A percentile compares a stretch with the other conserved stretches of the same genome.
phyloP scores from a whole-genome alignment of 2,113 vertebrate species.

The Menura novaehollandiae region DNA sequence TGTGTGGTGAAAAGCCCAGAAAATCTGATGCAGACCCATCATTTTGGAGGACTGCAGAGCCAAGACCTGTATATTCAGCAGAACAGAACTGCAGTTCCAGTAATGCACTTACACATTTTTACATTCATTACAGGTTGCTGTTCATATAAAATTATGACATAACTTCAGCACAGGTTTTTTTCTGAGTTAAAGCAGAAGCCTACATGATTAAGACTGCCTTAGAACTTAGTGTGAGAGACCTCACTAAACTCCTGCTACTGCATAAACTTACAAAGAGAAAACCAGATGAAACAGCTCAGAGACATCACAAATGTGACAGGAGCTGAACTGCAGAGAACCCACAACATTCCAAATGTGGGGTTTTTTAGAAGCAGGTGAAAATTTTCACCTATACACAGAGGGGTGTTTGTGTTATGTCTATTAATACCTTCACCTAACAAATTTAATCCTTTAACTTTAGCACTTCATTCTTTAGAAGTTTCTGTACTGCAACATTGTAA shows the following conservation, averaged over 20 bases:
- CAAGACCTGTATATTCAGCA: background rate
- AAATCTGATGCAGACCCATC: background rate
- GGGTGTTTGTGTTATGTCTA: background rate
- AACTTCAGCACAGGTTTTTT: background rate
- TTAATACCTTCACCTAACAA: background rate
- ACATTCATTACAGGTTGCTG: background rate
- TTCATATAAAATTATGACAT: background rate
- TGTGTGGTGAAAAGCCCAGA: background rate
- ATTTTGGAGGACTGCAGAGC: background rate
- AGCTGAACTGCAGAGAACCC: background rate
- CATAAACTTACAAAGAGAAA: background rate
- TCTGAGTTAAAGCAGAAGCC: background rate
- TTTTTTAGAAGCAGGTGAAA: background rate
- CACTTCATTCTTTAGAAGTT: background rate
- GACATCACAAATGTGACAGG: background rate
- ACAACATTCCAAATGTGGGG: background rate
- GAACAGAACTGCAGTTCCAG: background rate
- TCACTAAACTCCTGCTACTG: background rate
- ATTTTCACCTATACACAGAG: background rate
- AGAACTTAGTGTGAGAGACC: background rate
- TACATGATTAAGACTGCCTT: background rate
- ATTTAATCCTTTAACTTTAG: background rate
- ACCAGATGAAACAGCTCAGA: background rate
- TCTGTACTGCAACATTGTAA: background rate
- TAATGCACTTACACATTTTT: background rate